Evolutionary conservation across 2,888 invertebrate genomes (phyloP), one percentile per base, ranked within the genome.

Genomic region (Brenthis daphne): DNA sequence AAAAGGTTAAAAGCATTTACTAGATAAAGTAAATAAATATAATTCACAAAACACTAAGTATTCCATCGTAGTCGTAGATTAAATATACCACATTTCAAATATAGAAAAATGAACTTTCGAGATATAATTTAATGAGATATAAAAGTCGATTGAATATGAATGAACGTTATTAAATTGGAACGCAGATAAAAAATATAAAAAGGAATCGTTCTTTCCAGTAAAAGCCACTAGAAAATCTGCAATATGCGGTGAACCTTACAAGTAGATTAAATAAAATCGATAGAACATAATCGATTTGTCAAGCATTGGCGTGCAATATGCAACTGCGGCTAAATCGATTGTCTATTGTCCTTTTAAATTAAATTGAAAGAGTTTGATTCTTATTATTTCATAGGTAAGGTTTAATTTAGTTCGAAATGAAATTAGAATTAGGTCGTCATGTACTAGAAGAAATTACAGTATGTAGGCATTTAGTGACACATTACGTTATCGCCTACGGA

Each of bases 241-340:
- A 60, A 50, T 50, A 33, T 43, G 50, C 48, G 50, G 50, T 33
- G 50, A 60, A 60, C 60, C 29, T 29, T 60, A 29, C 60, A 33
- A 33, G 11, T 50, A 57, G 56, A 64, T 63, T 43, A 51, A 63
- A 63, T 48, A 64, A 65, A 58, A 65, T 58, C 24, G 33, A 65
- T 57, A 57, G 20, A 57, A 57, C 14, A 57, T 63, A 57, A 51
- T 57, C 57, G 57, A 65, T 65, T 65, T 57, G 51, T 57, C 69
- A 57, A 66, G 64, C 69, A 65, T 79, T 85, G 80, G 83, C 83
- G 81, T 84, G 84, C 80, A 79, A 75, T 78, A 78, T 82, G 81
- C 81, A 80, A 80, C 53, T 63, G 51, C 63, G 53, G 63, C 75
- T 77, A 82, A 60, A 83, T 83, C 82, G 82, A 82, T 82, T 77